Conservation (phyloP, 2,888 invertebrate species). For the Tachina grossa region DNA sequence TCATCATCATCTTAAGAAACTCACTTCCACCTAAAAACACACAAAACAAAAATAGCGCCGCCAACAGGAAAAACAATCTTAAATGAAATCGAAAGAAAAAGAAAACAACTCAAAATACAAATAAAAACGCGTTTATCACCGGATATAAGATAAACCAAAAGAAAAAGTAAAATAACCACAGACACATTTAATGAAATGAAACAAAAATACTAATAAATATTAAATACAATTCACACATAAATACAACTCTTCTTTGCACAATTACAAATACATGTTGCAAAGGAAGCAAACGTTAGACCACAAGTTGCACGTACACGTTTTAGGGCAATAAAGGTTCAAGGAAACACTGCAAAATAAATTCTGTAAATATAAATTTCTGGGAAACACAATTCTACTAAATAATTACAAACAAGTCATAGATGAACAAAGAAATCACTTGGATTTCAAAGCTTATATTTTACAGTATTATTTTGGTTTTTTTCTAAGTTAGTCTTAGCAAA, state of each 20-base stretch:
- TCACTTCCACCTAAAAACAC: slow-evolving; percentile 46
- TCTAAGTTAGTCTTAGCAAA: no score
- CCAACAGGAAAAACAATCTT: slow-evolving; percentile 29
- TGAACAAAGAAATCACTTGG: no score
- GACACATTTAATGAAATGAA: background rate
- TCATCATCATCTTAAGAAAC: slow-evolving; percentile 10
- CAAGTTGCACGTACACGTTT: background rate
- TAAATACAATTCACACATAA: slow-evolving; percentile 3
- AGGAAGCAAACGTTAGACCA: background rate
- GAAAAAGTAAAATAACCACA: slow-evolving; percentile 8
- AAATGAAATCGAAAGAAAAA: slow-evolving; percentile 30
- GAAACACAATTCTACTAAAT: background rate
- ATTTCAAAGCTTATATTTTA: no score
- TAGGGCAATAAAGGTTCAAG: background rate
- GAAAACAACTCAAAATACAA: slow-evolving; percentile 10
- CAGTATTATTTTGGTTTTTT: no score
- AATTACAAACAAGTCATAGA: background rate
- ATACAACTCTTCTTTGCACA: slow-evolving; percentile 7
- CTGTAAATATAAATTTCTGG: background rate
- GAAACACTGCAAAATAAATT: background rate
- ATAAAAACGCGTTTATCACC: slow-evolving; percentile 55
- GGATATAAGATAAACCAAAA: slow-evolving; percentile 39
- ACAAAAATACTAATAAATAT: slow-evolving; percentile 20
- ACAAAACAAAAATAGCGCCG: slow-evolving; percentile 17
- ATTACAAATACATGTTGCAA: background rate